A percentile compares a stretch with the other conserved stretches of the same genome.
Conservation (phyloP, 2,888 invertebrate genomes). For the Linnaemya tessellans region DNA sequence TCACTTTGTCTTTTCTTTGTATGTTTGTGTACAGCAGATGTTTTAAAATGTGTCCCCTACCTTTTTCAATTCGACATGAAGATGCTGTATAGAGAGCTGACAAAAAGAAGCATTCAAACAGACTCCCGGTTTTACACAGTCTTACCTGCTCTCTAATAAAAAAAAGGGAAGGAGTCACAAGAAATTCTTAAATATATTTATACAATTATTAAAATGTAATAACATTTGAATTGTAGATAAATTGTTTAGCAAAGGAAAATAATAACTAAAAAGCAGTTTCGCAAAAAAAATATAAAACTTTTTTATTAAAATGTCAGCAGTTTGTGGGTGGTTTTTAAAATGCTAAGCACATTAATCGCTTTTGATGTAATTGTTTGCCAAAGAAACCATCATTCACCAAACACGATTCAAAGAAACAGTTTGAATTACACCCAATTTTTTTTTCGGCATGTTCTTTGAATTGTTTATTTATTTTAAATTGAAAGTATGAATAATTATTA, state of each 20-base stretch:
- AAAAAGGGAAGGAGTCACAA: neutral
- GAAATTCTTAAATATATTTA: conserved; percentile 12
- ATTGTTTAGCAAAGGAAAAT: neutral
- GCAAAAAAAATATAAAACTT: too few relatives aligned
- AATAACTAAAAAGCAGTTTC: neutral
- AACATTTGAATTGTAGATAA: neutral
- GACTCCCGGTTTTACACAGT: neutral
- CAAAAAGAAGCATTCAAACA: neutral
- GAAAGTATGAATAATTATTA: too few relatives aligned
- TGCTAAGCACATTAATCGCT: neutral
- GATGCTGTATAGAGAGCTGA: conserved; percentile 23
- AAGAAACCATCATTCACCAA: too few relatives aligned
- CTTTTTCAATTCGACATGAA: conserved; percentile 50
- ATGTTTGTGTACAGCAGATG: conserved; percentile 27
- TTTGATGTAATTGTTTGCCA: neutral
- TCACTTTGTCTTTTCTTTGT: neutral
- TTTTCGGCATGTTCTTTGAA: too few relatives aligned
- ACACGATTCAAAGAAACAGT: too few relatives aligned
- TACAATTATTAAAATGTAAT: neutral
- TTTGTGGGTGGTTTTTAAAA: neutral
- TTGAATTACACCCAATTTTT: too few relatives aligned
- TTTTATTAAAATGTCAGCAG: conserved; percentile 16
- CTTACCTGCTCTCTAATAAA: conserved; percentile 9
- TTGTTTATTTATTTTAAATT: too few relatives aligned
- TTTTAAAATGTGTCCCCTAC: conserved; percentile 44